Conservation (phyloP, 1,140 invertebrate genomes). For the Bombus pyrosoma region DNA sequence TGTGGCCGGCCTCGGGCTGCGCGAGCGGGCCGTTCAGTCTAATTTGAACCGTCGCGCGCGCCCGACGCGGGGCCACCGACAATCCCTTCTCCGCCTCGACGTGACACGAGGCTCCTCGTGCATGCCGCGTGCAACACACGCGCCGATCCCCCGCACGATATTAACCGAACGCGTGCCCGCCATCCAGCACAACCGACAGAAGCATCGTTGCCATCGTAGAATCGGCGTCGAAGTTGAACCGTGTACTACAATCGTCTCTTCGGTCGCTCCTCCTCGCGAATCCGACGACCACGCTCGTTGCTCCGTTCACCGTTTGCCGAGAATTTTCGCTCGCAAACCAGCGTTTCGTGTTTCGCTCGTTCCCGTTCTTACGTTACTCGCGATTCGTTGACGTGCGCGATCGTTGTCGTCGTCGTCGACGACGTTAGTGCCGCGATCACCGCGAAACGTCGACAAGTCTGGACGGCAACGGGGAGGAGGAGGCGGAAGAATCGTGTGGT, state of each 20-base stretch:
- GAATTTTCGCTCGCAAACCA: not conserved
- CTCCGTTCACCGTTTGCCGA: not conserved
- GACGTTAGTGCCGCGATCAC: constrained; percentile 22
- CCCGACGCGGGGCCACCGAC: constrained; percentile 77
- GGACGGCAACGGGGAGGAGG: constrained; percentile 11
- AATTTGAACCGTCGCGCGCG: constrained; percentile 83
- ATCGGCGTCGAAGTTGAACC: constrained; percentile 4
- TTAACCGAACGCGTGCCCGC: constrained; percentile 48
- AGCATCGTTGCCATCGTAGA: not conserved
- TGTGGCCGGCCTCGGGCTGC: constrained; percentile 79
- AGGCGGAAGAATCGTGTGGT: constrained; percentile 38
- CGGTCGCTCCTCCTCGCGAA: not conserved
- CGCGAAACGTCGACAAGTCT: constrained; percentile 23
- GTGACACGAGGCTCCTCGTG: constrained; percentile 69
- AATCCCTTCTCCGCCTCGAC: constrained; percentile 72
- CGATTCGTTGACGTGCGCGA: not conserved
- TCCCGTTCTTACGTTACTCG: not conserved
- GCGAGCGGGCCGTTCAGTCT: constrained; percentile 81
- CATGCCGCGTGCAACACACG: constrained; percentile 68
- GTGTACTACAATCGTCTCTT: constrained; percentile 4
- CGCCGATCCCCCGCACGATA: constrained; percentile 60
- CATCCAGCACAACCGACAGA: constrained; percentile 6
- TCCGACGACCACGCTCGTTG: not conserved
- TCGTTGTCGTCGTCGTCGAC: not conserved
- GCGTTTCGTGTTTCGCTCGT: not conserved